These are phyloP conservation scores for Anolis carolinensis DNA, from an alignment of 2,113 vertebrate species.

Conservation along the genomic window DNA sequence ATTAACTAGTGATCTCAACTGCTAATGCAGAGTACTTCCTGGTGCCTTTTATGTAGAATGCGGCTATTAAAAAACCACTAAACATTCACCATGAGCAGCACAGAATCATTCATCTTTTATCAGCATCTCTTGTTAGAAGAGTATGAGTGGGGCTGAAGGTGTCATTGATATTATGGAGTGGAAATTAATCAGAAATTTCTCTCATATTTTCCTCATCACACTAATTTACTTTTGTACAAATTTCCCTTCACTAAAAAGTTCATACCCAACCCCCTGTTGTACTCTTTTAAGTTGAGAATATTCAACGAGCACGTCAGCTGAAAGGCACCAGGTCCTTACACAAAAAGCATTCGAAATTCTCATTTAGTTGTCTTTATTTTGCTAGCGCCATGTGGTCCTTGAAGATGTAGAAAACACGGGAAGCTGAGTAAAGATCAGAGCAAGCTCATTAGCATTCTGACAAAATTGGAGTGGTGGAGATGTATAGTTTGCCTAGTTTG, in stretches of 20 bases:
- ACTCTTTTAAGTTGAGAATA: slow-evolving; percentile 86
- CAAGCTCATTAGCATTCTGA: slow-evolving; percentile 98
- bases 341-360: slow-evolving; percentile 98
- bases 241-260: slow-evolving; percentile 84
- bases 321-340: slow-evolving; percentile 91
- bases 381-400: slow-evolving; percentile 99
- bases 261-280: slow-evolving; percentile 89
- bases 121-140: slow-evolving; percentile 90
- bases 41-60: slow-evolving; percentile 91
- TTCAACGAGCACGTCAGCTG: slow-evolving; percentile 92
- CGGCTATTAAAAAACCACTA: slow-evolving; percentile 92
- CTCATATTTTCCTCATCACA: slow-evolving; percentile 87
- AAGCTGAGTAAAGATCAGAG: slow-evolving; percentile 98
- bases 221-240: slow-evolving; percentile 88
- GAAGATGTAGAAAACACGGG: slow-evolving; percentile 99
- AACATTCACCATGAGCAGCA: slow-evolving; percentile 89
- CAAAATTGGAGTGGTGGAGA: slow-evolving; percentile 93
- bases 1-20: slow-evolving; percentile 99
- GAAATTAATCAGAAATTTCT: slow-evolving; percentile 91
- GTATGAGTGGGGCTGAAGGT: slow-evolving; percentile 89
- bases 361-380: slow-evolving; percentile 99
- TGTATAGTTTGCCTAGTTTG: slow-evolving; percentile 90
- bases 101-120: slow-evolving; percentile 94
- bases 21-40: slow-evolving; percentile 95
- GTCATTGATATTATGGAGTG: slow-evolving; percentile 96